Percentiles rank a stretch among this genome's conserved stretches.
phyloP scores from a whole-genome alignment of 2,113 vertebrate genomes.

The Motacilla tschutschensis region DNA sequence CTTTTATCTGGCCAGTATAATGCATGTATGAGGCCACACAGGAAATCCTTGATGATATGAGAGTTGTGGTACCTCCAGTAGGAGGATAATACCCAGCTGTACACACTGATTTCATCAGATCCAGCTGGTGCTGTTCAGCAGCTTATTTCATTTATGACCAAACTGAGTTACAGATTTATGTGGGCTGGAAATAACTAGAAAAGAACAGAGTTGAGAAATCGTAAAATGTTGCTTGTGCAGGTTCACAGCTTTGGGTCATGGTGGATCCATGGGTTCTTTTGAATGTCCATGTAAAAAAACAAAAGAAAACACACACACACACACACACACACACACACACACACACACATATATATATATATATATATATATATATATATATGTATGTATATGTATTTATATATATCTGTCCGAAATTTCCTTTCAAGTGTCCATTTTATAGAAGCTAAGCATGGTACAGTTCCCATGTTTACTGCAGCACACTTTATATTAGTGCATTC shows the following conservation, averaged over 20 bases:
- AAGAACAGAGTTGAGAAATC: conserved; percentile 38
- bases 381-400: no score
- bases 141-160: conserved; percentile 12
- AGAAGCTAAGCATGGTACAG: not conserved
- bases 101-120: conserved; percentile 26
- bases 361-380: not conserved
- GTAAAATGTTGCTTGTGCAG: not conserved
- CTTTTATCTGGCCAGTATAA: not conserved
- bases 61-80: conserved; percentile 26
- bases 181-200: conserved; percentile 33
- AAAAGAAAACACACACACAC: not conserved
- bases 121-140: conserved; percentile 38
- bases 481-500: not conserved
- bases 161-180: not conserved
- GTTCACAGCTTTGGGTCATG: not conserved
- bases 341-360: no score
- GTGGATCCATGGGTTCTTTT: not conserved
- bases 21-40: not conserved
- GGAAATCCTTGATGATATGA: not conserved
- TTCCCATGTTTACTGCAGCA: not conserved
- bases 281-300: not conserved
- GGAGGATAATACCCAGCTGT: conserved; percentile 37
- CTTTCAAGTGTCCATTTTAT: not conserved
- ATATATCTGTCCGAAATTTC: not conserved
- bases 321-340: no score